phyloP scores from a whole-genome alignment of 2,888 invertebrate genomes.

The Hetaerina titia region DNA sequence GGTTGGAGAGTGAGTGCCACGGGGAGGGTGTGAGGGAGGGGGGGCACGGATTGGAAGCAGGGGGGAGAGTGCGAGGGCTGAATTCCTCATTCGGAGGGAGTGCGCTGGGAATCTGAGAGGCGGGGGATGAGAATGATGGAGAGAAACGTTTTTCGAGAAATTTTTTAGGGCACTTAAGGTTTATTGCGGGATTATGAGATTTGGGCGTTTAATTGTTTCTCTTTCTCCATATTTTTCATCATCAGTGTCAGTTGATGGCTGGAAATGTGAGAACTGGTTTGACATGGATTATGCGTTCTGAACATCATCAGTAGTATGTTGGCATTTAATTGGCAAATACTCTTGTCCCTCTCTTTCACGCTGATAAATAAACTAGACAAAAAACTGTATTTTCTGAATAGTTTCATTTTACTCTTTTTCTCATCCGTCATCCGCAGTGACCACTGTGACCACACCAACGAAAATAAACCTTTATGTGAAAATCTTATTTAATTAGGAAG shows the following conservation, averaged over 20 bases:
- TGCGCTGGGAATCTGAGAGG: background rate
- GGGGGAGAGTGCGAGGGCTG: background rate
- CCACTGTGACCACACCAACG: too few relatives aligned
- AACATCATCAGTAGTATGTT: too few relatives aligned
- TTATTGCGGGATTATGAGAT: slow-evolving; percentile 33
- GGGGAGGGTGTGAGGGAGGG: background rate
- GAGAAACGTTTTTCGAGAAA: background rate
- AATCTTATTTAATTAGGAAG: too few relatives aligned
- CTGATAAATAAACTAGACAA: too few relatives aligned
- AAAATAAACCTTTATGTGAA: too few relatives aligned
- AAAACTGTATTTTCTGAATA: too few relatives aligned
- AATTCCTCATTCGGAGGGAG: background rate
- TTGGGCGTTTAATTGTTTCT: background rate
- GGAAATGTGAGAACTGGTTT: background rate
- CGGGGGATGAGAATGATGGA: background rate
- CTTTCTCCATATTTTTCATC: background rate
- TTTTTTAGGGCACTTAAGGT: background rate
- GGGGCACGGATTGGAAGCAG: background rate
- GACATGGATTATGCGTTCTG: background rate
- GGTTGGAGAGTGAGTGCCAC: background rate
- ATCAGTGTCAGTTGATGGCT: background rate
- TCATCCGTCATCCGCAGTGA: too few relatives aligned
- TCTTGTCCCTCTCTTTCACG: too few relatives aligned
- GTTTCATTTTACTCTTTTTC: too few relatives aligned
- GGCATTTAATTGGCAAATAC: too few relatives aligned